A percentile compares a stretch with the other conserved stretches of the same genome.
Evolutionary conservation across 2,888 invertebrate genomes (phyloP).

Genomic region (Agonopterix alstromeriana): DNA sequence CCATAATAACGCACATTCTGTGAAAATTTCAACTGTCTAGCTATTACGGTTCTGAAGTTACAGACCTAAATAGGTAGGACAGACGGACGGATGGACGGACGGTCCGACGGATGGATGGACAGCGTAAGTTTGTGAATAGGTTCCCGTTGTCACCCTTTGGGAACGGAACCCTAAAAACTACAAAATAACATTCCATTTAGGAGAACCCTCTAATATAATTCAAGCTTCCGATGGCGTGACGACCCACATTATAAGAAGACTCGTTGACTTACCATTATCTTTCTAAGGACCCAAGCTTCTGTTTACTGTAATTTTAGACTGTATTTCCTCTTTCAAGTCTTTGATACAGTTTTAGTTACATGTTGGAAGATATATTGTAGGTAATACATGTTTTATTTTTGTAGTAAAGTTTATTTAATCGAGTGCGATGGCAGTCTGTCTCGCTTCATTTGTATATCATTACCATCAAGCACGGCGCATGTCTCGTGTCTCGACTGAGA

Average conservation of each 20-base stretch:
- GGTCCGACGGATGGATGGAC: no score
- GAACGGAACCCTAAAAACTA: no score
- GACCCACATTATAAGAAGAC: slow-evolving; percentile 14
- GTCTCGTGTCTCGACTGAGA: slow-evolving; percentile 17
- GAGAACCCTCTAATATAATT: slow-evolving; percentile 3
- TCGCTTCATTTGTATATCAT: slow-evolving; percentile 51
- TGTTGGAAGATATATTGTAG: neutral
- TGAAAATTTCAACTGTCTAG: no score
- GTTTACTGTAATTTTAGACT: neutral
- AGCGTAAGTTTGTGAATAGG: no score
- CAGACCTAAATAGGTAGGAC: no score
- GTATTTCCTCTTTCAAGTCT: neutral
- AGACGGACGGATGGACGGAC: no score
- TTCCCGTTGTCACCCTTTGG: no score
- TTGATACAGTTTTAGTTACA: neutral
- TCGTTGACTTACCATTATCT: slow-evolving; percentile 14
- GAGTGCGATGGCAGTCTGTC: slow-evolving; percentile 23
- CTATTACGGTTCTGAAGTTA: no score
- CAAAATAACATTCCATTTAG: no score
- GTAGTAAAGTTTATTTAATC: slow-evolving; percentile 3
- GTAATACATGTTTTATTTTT: neutral
- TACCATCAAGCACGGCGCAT: slow-evolving; percentile 26
- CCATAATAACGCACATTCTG: no score
- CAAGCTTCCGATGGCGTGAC: slow-evolving; percentile 14
- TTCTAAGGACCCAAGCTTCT: slow-evolving; percentile 2